These are phyloP conservation scores for Drosophila tanythrix DNA, from an alignment of 2,888 invertebrate genomes.

Conservation along the genomic window DNA sequence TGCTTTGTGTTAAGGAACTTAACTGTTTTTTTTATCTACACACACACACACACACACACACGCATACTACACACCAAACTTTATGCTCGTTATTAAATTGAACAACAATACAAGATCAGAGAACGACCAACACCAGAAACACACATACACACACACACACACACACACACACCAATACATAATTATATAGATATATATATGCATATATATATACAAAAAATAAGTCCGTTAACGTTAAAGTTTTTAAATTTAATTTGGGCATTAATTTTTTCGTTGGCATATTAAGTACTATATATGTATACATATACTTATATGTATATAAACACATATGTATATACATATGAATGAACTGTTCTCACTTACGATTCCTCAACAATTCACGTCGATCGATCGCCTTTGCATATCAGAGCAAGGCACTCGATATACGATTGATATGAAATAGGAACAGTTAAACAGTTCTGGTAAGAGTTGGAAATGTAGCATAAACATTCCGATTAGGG, in stretches of 20 bases:
- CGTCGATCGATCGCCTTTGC: neutral
- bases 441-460: constrained; percentile 14
- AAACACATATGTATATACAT: constrained; percentile 8
- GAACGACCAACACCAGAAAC: constrained; percentile 35
- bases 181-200: constrained; percentile 3
- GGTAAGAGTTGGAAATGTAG: constrained; percentile 42
- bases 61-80: constrained; percentile 5
- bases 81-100: constrained; percentile 31
- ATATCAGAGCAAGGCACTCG: neutral
- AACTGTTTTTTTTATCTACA: constrained; percentile 20
- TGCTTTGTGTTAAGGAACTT: constrained; percentile 47
- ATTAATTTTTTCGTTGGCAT: constrained; percentile 25
- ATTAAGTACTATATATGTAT: constrained; percentile 20
- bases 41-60: constrained; percentile 3
- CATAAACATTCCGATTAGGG: constrained; percentile 55
- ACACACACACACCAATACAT: neutral
- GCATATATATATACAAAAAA: constrained; percentile 1
- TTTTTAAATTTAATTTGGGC: constrained; percentile 25
- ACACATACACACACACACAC: constrained; percentile 4
- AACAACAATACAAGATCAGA: constrained; percentile 20
- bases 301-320: constrained; percentile 13
- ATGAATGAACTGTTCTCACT: constrained; percentile 22
- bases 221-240: constrained; percentile 43
- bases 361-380: constrained; percentile 8
- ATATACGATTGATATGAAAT: neutral